These are phyloP conservation scores for Seriola rivoliana DNA, from an alignment of 2,113 vertebrate species.

Conservation along the genomic window DNA sequence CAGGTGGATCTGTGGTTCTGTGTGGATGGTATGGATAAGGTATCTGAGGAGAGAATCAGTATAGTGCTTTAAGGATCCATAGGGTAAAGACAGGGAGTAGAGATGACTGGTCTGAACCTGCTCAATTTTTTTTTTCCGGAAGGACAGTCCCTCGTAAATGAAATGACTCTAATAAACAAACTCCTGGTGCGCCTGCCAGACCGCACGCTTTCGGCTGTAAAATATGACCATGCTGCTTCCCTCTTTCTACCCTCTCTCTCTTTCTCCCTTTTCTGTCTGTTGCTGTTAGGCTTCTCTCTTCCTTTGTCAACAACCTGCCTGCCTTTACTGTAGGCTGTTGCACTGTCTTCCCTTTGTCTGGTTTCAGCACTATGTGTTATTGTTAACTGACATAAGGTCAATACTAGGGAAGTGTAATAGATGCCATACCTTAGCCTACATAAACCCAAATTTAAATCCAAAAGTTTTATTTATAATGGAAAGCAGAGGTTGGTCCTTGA, in stretches of 20 bases:
- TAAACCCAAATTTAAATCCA: background rate
- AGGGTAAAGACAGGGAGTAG: conserved; percentile 1
- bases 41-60: background rate
- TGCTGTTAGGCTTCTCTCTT: conserved; percentile 16
- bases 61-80: conserved; percentile 1
- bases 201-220: conserved; percentile 61
- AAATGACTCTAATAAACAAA: conserved; percentile 58
- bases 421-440: background rate
- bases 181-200: conserved; percentile 57
- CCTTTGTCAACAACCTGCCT: conserved; percentile 3
- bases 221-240: conserved; percentile 59
- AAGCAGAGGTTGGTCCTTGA: background rate
- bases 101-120: conserved; percentile 40
- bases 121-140: conserved; percentile 5
- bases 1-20: background rate
- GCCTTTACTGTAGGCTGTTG: background rate
- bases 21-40: no score
- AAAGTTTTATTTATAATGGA: background rate
- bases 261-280: conserved; percentile 32
- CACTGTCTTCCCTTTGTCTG: conserved; percentile 14
- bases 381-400: background rate
- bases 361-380: conserved; percentile 17
- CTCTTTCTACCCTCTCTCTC: conserved; percentile 36
- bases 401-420: background rate
- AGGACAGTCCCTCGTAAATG: conserved; percentile 60